These are phyloP conservation scores for Tethya wilhelma DNA, from an alignment of 37 sponge, comb jelly and placozoan genomes.

Conservation along the genomic window DNA sequence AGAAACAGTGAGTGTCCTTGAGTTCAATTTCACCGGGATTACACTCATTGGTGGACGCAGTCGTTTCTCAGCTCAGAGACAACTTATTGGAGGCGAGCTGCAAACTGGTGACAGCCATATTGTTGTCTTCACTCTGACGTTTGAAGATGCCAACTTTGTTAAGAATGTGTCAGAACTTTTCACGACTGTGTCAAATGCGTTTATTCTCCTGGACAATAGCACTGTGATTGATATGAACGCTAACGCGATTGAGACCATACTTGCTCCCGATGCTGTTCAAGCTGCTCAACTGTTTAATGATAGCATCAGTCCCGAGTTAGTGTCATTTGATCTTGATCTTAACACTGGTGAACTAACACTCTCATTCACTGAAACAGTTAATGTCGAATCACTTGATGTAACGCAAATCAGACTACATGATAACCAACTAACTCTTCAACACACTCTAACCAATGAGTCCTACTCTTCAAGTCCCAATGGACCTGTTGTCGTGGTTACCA, in stretches of 20 bases:
- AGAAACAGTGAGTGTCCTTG: slow-evolving; percentile 75
- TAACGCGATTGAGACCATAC: slow-evolving; percentile 62
- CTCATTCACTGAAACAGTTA: slow-evolving; percentile 83
- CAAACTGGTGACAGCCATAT: slow-evolving; percentile 42
- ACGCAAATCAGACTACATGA: slow-evolving; percentile 66
- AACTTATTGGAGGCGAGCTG: slow-evolving; percentile 47
- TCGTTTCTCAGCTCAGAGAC: slow-evolving; percentile 29
- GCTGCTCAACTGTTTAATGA: slow-evolving; percentile 55
- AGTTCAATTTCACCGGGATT: slow-evolving; percentile 72
- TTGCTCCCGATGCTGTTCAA: slow-evolving; percentile 20
- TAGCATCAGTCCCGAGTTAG: slow-evolving; percentile 41
- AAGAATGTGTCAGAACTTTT: slow-evolving; percentile 70
- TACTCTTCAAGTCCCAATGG: slow-evolving; percentile 52
- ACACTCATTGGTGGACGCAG: slow-evolving; percentile 49
- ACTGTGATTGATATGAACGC: slow-evolving; percentile 75
- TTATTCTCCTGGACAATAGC: slow-evolving; percentile 59
- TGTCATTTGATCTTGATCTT: slow-evolving; percentile 76
- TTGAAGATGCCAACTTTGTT: slow-evolving; percentile 84
- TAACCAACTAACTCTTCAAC: background rate
- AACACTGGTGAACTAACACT: slow-evolving; percentile 63
- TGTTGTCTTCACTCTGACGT: slow-evolving; percentile 49
- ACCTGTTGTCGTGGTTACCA: slow-evolving; percentile 55
- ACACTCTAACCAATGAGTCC: slow-evolving; percentile 55
- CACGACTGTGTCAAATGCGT: slow-evolving; percentile 50
- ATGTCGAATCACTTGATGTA: slow-evolving; percentile 66